Percentiles rank a stretch among this genome's conserved stretches.
These are phyloP conservation scores for Anthophora plumipes DNA, from an alignment of 2,888 invertebrate genomes.

Conservation along the genomic window DNA sequence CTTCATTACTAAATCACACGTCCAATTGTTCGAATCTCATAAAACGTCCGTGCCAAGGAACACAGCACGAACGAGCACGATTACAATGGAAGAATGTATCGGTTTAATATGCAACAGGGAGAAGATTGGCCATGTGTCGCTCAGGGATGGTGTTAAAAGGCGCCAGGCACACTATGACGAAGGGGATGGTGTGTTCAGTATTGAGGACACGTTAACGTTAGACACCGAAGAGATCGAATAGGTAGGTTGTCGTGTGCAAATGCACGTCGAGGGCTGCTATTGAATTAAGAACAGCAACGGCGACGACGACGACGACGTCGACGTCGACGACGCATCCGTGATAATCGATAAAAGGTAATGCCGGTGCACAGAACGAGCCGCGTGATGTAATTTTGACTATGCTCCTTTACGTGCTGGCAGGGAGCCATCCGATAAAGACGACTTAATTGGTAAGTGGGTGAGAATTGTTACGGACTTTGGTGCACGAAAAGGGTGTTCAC, in stretches of 20 bases:
- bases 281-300: conserved; percentile 43
- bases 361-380: conserved; percentile 9
- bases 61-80: not conserved
- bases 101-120: conserved; percentile 27
- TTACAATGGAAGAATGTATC: not conserved
- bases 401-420: conserved; percentile 47
- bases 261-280: conserved; percentile 13
- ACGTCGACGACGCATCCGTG: not conserved
- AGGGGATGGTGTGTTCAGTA: not conserved
- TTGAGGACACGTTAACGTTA: conserved; percentile 36
- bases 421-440: conserved; percentile 60
- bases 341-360: conserved; percentile 50
- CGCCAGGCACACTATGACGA: not conserved
- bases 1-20: no score
- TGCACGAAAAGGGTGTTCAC: conserved; percentile 1
- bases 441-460: conserved; percentile 69
- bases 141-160: conserved; percentile 14
- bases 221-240: conserved; percentile 13
- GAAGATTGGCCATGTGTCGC: conserved; percentile 25
- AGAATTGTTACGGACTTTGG: conserved; percentile 59
- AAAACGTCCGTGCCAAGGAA: not conserved
- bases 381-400: conserved; percentile 46
- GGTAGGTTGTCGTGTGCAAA: conserved; percentile 17
- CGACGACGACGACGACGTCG: conserved; percentile 3
- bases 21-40: not conserved